Base-by-base conservation (phyloP, 2,113 vertebrate genomes). In the Cathartes aura region DNA sequence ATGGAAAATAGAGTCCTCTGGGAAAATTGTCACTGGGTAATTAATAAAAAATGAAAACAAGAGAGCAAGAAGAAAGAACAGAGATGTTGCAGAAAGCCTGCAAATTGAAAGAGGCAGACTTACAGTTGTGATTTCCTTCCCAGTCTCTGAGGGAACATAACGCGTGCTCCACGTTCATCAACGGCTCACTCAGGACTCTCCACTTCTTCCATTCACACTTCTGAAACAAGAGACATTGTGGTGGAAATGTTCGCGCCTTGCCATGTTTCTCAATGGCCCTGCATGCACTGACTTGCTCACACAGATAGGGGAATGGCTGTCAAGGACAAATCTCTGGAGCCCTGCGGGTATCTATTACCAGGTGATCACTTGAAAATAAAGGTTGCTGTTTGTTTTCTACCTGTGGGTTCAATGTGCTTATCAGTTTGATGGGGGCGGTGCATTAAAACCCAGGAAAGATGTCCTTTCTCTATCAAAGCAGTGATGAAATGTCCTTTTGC, bases 41-140 rank as follows among this genome's bases (percentile, higher is more conserved):
- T 97, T 98, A 97, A 97, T 96, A 91, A 95, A 95, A 95, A 83
- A 95, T 94, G 36, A 92, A 95, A 88, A 87, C 1, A n/a, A 93
- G 66, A 72, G 64, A 85, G 63, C 50, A 74, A 70, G 59, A 72
- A 82, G 53, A 76, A 79, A 50, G 64, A 92, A 82, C 58, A 82
- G 52, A 72, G 64, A 89, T 43, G 29, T 78, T 90, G 66, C 64
- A 56, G 90, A 93, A 94, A 95, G 78, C 34, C 53, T 96, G 88
- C 23, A 91, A 89, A 94, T 93, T 96, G 78, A 83, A 95, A 86
- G 60, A 94, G 63, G 74, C 3, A 1, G 67, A 58, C n/a, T 90
- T 86, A 91, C 73, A 24, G 70, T 67, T 83, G 50, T 34, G 92
- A 66, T 94, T 76, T 40, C 60, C 83, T 93, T 88, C 78, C 40